phyloP scores from a whole-genome alignment of 1,140 invertebrate species.

The Caenorhabditis tropicalis region DNA sequence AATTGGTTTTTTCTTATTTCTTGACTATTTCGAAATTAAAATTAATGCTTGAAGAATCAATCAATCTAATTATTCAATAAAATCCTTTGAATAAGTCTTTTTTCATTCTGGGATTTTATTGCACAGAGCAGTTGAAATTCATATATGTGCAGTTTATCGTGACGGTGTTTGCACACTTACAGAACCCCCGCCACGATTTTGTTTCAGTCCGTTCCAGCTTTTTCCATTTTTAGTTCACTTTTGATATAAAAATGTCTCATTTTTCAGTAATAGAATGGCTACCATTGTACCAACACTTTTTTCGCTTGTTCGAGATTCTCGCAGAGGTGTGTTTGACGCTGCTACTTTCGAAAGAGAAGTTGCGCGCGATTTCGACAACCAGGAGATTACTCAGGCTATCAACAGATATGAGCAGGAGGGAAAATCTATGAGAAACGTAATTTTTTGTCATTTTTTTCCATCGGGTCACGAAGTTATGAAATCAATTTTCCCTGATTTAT shows the following conservation, averaged over 20 bases:
- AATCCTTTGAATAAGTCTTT: too few relatives aligned
- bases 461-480: background rate
- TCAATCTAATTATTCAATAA: too few relatives aligned
- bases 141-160: background rate
- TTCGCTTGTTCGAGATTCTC: constrained; percentile 4
- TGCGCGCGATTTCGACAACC: constrained; percentile 27
- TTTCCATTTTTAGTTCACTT: background rate
- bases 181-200: background rate
- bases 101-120: background rate
- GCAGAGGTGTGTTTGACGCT: background rate
- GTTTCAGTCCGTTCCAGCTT: too few relatives aligned
- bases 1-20: background rate
- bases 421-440: constrained; percentile 42
- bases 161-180: background rate
- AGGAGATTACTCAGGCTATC: constrained; percentile 26
- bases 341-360: constrained; percentile 29
- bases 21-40: background rate
- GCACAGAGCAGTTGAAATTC: background rate
- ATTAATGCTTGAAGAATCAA: too few relatives aligned
- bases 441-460: constrained; percentile 37
- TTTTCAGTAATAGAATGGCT: constrained; percentile 41
- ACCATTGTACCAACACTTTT: constrained; percentile 40
- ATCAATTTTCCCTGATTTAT: too few relatives aligned
- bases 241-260: background rate
- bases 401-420: constrained; percentile 39